Percentiles rank a stretch among this genome's conserved stretches.
These are phyloP conservation scores for Scytalopus superciliaris DNA, from an alignment of 2,113 vertebrate species.

Conservation along the genomic window DNA sequence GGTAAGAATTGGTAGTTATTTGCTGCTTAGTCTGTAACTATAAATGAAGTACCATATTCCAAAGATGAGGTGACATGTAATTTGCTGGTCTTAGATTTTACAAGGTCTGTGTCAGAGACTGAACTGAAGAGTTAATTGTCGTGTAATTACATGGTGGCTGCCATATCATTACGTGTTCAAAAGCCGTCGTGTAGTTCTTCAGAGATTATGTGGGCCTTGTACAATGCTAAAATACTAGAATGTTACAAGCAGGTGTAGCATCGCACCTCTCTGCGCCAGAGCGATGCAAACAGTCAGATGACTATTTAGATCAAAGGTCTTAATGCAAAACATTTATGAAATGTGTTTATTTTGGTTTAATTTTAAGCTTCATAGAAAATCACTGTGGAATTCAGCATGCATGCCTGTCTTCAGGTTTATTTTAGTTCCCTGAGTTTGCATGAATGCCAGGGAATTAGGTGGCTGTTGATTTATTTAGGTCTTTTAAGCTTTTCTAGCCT, in stretches of 20 bases:
- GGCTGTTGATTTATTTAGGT: constrained; percentile 26
- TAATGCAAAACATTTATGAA: neutral
- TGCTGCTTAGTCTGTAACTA: neutral
- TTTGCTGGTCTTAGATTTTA: neutral
- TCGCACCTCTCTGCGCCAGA: neutral
- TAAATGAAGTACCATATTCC: neutral
- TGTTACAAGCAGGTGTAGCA: neutral
- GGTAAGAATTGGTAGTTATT: neutral
- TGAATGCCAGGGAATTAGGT: constrained; percentile 14
- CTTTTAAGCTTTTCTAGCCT: constrained; percentile 27
- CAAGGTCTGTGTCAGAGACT: neutral
- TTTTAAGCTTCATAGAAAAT: neutral
- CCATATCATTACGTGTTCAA: neutral
- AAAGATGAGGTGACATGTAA: neutral
- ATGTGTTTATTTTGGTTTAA: constrained; percentile 2
- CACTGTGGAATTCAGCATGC: neutral
- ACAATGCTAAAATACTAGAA: neutral
- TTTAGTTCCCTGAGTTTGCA: constrained; percentile 19
- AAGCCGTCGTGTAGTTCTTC: neutral
- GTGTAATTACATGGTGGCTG: neutral
- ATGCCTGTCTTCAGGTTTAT: neutral
- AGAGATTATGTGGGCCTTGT: constrained; percentile 25
- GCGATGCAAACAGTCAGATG: neutral
- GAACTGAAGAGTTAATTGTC: neutral
- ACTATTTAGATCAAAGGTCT: neutral